Evolutionary conservation across 2,888 invertebrate species (phyloP).

Genomic region (Galerucella pusilla): DNA sequence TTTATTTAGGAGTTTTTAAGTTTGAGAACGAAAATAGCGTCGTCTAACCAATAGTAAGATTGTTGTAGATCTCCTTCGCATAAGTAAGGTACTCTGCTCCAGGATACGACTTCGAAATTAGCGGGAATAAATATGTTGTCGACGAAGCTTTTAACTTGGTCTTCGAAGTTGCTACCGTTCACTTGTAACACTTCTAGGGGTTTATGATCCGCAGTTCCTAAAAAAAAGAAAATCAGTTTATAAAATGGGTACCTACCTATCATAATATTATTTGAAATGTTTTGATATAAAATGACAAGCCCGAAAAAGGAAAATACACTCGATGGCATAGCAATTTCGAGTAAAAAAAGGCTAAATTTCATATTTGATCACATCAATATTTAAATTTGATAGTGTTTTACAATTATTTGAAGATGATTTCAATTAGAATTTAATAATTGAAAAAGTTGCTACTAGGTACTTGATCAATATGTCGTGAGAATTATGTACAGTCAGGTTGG

Average conservation of each 20-base stretch:
- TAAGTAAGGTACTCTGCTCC: conserved; percentile 93
- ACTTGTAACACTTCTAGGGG: conserved; percentile 78
- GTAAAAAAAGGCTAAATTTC: no score
- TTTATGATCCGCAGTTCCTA: conserved; percentile 76
- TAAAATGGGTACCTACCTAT: no score
- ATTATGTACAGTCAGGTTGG: conserved; percentile 69
- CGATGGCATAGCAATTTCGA: not conserved
- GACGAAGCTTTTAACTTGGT: conserved; percentile 81
- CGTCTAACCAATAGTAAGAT: conserved; percentile 91
- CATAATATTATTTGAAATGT: not conserved
- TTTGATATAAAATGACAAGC: not conserved
- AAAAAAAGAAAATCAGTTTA: not conserved
- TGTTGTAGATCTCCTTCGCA: conserved; percentile 96
- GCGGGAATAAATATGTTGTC: conserved; percentile 71
- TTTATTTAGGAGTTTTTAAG: conserved; percentile 23
- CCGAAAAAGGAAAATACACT: conserved; percentile 8
- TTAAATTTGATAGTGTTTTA: no score
- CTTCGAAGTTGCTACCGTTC: conserved; percentile 76
- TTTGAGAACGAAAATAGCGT: conserved; percentile 86
- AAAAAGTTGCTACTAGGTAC: no score
- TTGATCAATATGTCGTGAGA: no score
- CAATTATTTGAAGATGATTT: no score
- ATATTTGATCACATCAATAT: no score
- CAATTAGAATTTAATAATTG: no score
- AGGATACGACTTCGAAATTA: conserved; percentile 82